These are phyloP conservation scores for Leptocoma aspasia DNA, from an alignment of 2,113 vertebrate genomes.

Conservation along the genomic window DNA sequence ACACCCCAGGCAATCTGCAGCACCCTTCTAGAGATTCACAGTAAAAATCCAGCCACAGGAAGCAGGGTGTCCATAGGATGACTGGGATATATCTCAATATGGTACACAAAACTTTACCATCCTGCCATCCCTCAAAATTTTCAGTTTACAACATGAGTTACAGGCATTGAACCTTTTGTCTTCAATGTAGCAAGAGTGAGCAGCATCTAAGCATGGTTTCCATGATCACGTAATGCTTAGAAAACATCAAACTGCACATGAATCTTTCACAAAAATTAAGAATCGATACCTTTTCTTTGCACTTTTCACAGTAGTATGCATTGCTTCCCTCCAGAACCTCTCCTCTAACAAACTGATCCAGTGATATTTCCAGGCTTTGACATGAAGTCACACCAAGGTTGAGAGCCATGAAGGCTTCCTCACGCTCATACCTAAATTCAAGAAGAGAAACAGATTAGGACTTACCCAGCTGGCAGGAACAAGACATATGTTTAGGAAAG, in stretches of 20 bases:
- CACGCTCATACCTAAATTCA: slow-evolving; percentile 87
- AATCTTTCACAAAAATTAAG: background rate
- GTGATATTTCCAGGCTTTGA: slow-evolving; percentile 95
- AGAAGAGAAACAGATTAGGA: background rate
- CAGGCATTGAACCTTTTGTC: background rate
- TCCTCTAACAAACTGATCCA: slow-evolving; percentile 98
- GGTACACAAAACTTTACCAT: background rate
- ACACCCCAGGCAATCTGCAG: background rate
- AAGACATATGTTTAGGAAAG: background rate
- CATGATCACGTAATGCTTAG: background rate
- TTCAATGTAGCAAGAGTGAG: background rate
- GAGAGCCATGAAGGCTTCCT: slow-evolving; percentile 97
- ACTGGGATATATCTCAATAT: background rate
- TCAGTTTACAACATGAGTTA: background rate
- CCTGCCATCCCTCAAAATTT: background rate
- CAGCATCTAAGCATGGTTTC: background rate
- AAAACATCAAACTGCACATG: background rate
- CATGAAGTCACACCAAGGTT: slow-evolving; percentile 97
- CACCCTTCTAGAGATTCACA: background rate
- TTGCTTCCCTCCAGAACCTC: slow-evolving; percentile 99
- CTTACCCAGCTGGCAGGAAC: background rate
- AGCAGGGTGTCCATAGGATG: background rate
- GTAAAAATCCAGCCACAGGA: fast-evolving
- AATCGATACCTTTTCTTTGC: slow-evolving; percentile 91
- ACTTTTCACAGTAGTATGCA: slow-evolving; percentile 98